Base-by-base conservation (phyloP, 2,797 vertebrate species). In the Pterois miles region DNA sequence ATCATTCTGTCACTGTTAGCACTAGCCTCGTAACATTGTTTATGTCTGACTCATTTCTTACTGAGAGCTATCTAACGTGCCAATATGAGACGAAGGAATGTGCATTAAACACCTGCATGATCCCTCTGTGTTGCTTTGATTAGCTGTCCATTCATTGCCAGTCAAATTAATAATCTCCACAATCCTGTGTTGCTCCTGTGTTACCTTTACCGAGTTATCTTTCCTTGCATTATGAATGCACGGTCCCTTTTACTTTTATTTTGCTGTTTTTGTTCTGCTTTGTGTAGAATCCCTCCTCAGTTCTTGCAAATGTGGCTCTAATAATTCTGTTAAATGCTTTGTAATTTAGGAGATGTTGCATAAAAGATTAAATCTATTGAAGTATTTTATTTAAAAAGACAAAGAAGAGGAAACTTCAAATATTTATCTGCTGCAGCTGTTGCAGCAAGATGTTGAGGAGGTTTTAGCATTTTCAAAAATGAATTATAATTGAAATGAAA, bases 371-470 rank as follows among this genome's bases (percentile, higher is more conserved):
- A 96, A 96, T 95, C 92, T 96, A 96, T 96, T 95, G 95, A 97
- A 96, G 95, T 93, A 96, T 90, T 98, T 97, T 98, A 98, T 98
- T 98, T 97, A 97, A 96, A 94, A 74, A 72, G 79, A 81, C 22
- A 96, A 91, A 83, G 77, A 82, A 90, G 77, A 90, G 82, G 78
- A 82, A 85, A 93, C 88, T 91, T 85, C 89, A 84, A 75, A 89
- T 91, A 90, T 91, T 89, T 88, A 91, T 93, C 91, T 89, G 85
- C 89, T 88, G 91, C 88, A 84, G 76, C 66, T 90, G 90, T 93
- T 90, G 95, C 93, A 91, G 88, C 76, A 93, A 93, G 95, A 92
- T 94, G 94, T 94, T 90, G 88, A 91, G 89, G 87, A 93, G 82
- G 85, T 91, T 94, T 92, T 88, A 91, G 95, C 95, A 96, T 96